Percentiles rank a stretch among this genome's conserved stretches.
These are phyloP conservation scores for Dipodomys stephensi DNA, from an alignment of 2,113 vertebrate genomes.

Conservation along the genomic window DNA sequence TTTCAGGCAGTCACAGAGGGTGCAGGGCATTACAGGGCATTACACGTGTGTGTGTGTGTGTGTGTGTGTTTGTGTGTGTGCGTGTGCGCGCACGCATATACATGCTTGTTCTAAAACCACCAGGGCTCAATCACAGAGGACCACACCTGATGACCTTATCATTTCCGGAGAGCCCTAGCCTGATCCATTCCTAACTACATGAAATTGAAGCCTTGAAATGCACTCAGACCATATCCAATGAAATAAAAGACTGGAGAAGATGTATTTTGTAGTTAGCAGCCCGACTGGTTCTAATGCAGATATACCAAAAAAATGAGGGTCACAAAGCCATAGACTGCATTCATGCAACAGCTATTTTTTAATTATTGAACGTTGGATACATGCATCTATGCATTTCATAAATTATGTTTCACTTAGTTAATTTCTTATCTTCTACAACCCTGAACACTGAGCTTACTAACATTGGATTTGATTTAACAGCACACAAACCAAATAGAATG, in stretches of 20 bases:
- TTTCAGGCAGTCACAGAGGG: background rate
- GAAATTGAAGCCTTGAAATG: background rate
- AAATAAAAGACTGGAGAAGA: background rate
- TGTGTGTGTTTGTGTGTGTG: background rate
- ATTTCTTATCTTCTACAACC: conserved; percentile 61
- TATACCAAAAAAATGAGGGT: background rate
- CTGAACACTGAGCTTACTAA: conserved; percentile 66
- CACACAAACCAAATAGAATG: conserved; percentile 24
- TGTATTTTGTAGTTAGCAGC: background rate
- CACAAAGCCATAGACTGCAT: background rate
- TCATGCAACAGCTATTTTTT: conserved; percentile 54
- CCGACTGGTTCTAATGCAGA: background rate
- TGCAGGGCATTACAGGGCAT: background rate
- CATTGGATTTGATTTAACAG: conserved; percentile 39
- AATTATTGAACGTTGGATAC: conserved; percentile 62
- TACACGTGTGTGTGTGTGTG: background rate
- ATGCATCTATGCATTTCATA: conserved; percentile 69
- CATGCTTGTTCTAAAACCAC: background rate
- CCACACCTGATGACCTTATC: background rate
- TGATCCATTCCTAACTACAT: background rate
- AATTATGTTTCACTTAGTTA: conserved; percentile 74
- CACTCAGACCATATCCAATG: background rate
- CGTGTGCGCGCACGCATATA: background rate
- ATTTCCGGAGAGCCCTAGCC: background rate
- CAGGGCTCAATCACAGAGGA: background rate